Evolutionary conservation across 2,113 vertebrate genomes (phyloP).

Genomic region (Odocoileus virginianus): DNA sequence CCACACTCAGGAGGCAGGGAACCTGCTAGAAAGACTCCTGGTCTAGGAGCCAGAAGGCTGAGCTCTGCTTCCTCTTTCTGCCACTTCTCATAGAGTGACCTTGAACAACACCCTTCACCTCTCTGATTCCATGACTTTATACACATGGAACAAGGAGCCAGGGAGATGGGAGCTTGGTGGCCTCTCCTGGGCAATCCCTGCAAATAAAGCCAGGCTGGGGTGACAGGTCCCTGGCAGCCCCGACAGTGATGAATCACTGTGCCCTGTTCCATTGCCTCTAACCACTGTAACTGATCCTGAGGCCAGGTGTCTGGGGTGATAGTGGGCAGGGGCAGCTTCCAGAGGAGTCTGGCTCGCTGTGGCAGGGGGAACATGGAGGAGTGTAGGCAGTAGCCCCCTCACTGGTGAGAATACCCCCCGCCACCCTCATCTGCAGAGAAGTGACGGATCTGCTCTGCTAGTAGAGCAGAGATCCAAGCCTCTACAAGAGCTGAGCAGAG

Average conservation of each 20-base stretch:
- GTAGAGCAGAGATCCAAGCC: background rate
- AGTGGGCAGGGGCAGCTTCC: background rate
- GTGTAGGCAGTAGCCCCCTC: background rate
- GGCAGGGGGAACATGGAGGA: no score
- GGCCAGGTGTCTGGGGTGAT: background rate
- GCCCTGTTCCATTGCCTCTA: background rate
- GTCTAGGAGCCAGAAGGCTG: background rate
- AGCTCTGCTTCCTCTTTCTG: background rate
- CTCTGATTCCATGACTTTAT: background rate
- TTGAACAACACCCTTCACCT: background rate
- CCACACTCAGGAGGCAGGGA: background rate
- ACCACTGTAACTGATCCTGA: background rate
- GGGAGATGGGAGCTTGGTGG: background rate
- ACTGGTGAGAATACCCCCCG: background rate
- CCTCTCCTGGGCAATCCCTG: background rate
- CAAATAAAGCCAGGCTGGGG: background rate
- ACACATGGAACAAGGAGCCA: background rate
- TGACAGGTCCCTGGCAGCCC: background rate
- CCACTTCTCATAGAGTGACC: background rate
- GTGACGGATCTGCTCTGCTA: background rate
- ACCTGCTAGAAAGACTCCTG: background rate
- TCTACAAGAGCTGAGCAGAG: background rate
- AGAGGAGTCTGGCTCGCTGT: background rate
- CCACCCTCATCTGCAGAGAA: background rate
- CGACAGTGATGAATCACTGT: background rate